phyloP scores from a whole-genome alignment of 2,797 vertebrate species.

The Sternotherus odoratus region DNA sequence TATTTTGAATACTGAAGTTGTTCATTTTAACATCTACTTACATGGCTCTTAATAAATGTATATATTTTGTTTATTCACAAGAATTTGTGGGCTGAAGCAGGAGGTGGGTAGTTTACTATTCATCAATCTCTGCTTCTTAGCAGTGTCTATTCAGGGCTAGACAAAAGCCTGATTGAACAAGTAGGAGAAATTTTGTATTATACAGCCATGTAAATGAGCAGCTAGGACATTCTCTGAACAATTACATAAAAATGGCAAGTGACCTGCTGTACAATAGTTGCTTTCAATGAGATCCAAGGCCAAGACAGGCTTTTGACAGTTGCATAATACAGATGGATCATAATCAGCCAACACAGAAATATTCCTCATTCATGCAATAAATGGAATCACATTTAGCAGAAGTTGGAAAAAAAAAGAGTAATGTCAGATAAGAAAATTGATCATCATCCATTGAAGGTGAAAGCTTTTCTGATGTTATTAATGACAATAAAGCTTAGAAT shows the following conservation, averaged over 20 bases:
- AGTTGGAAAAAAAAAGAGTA: constrained; percentile 1
- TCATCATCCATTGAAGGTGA: not conserved
- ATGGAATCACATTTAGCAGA: not conserved
- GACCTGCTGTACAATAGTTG: constrained; percentile 48
- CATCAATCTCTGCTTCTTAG: constrained; percentile 63
- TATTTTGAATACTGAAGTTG: constrained; percentile 6
- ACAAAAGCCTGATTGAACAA: constrained; percentile 66
- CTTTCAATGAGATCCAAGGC: constrained; percentile 55
- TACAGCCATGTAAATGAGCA: constrained; percentile 73
- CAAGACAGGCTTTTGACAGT: constrained; percentile 62
- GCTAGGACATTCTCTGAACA: constrained; percentile 68
- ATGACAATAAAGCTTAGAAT: constrained; percentile 10
- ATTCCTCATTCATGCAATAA: constrained; percentile 24
- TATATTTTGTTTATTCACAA: constrained; percentile 49
- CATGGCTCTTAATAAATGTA: constrained; percentile 10
- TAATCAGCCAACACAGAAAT: constrained; percentile 48
- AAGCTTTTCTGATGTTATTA: constrained; percentile 4
- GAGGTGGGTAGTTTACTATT: constrained; percentile 46
- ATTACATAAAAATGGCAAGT: constrained; percentile 70
- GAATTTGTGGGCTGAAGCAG: constrained; percentile 42
- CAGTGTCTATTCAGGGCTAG: constrained; percentile 57
- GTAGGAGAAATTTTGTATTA: constrained; percentile 66
- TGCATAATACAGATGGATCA: constrained; percentile 67
- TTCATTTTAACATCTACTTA: constrained; percentile 34
- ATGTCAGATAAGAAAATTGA: not conserved